These are phyloP conservation scores for Festucalex cinctus DNA, from an alignment of 2,113 vertebrate species.

Conservation along the genomic window DNA sequence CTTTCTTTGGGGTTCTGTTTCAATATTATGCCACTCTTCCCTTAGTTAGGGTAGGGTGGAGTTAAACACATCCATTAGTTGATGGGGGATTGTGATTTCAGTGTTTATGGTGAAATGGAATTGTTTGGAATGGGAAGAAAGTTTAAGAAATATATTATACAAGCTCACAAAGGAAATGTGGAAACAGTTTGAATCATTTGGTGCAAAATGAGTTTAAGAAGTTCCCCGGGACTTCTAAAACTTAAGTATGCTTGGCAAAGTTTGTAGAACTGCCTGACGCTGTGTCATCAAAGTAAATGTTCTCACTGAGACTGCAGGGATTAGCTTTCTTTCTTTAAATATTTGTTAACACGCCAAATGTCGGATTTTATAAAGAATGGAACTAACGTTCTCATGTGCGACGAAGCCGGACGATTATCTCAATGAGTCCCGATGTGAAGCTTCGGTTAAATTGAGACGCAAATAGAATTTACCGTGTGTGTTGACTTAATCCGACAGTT, in stretches of 20 bases:
- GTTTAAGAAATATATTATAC: neutral
- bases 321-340: neutral
- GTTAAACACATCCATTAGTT: neutral
- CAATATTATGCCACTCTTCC: neutral
- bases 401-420: neutral
- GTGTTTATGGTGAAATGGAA: neutral
- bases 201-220: neutral
- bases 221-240: neutral
- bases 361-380: neutral
- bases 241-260: no score
- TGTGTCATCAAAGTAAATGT: neutral
- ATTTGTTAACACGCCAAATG: neutral
- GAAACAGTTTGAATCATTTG: neutral
- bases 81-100: neutral
- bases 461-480: conserved; percentile 9
- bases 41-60: neutral
- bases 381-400: neutral
- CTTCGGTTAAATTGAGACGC: neutral
- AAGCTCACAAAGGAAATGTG: neutral
- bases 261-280: neutral
- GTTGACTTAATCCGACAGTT: conserved; percentile 15
- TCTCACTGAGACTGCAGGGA: neutral
- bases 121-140: neutral
- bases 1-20: neutral
- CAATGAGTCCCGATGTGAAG: neutral